A percentile compares a stretch with the other conserved stretches of the same genome.
These are phyloP conservation scores for Pherbina coryleti DNA, from an alignment of 2,888 invertebrate species.

Conservation along the genomic window DNA sequence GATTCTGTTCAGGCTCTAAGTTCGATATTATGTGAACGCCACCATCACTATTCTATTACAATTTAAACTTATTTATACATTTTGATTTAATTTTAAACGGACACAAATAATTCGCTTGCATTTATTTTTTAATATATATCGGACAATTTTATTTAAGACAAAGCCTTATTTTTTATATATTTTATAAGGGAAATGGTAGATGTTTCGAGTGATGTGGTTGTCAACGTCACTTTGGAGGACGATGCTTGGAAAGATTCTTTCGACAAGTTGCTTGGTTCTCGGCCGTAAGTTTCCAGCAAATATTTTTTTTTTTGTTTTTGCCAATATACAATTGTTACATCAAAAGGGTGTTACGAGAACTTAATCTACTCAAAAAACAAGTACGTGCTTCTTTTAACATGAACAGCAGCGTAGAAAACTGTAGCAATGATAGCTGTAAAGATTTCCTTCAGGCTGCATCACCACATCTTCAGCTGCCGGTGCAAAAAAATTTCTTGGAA, in stretches of 20 bases:
- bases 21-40: background rate
- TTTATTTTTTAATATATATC: background rate
- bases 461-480: background rate
- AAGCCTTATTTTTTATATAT: background rate
- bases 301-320: background rate
- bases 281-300: constrained; percentile 53
- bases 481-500: background rate
- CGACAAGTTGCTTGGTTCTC: constrained; percentile 58
- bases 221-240: constrained; percentile 57
- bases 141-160: background rate
- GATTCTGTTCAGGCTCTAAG: too few relatives aligned
- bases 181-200: background rate
- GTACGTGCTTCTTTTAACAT: constrained; percentile 62
- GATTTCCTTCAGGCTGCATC: background rate
- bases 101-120: background rate
- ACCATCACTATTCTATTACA: background rate
- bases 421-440: constrained; percentile 38
- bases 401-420: constrained; percentile 64
- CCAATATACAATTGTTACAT: background rate
- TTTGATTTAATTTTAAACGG: background rate
- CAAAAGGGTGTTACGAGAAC: constrained; percentile 55
- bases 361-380: constrained; percentile 55
- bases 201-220: constrained; percentile 18
- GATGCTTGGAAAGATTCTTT: constrained; percentile 65
- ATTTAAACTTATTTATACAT: background rate